phyloP scores from a whole-genome alignment of 2,888 invertebrate species.

The Lordiphosa andalusiaca region DNA sequence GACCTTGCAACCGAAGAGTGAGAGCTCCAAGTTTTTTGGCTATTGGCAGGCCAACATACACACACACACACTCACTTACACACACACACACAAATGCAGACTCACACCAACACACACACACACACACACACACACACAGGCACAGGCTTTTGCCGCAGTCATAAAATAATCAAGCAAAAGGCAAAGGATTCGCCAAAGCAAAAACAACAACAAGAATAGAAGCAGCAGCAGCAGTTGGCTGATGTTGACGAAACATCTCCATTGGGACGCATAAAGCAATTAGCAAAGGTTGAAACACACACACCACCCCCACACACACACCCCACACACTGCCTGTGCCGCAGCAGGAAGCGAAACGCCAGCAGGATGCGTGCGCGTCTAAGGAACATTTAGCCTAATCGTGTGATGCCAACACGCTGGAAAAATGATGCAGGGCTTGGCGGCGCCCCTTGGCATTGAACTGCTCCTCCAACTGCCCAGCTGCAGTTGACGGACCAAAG shows the following conservation, averaged over 20 bases:
- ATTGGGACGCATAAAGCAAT: conserved; percentile 69
- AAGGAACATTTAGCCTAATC: conserved; percentile 60
- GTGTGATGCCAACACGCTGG: conserved; percentile 28
- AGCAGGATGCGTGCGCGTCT: conserved; percentile 34
- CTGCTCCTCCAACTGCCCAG: conserved; percentile 20
- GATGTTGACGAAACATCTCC: conserved; percentile 73
- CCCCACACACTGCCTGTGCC: neutral
- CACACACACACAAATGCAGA: conserved; percentile 16
- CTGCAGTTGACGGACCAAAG: conserved; percentile 42
- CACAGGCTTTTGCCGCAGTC: conserved; percentile 66
- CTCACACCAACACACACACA: conserved; percentile 31
- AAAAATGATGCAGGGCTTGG: conserved; percentile 35
- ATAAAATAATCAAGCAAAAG: conserved; percentile 69
- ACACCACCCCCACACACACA: conserved; percentile 18
- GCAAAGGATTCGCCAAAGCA: conserved; percentile 20
- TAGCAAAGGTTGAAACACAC: conserved; percentile 58
- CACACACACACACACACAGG: conserved; percentile 38
- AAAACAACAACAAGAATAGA: conserved; percentile 1
- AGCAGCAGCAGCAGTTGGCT: conserved; percentile 28
- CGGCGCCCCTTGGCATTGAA: neutral
- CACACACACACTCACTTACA: conserved; percentile 20
- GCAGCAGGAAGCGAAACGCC: conserved; percentile 6
- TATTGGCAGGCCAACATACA: conserved; percentile 48
- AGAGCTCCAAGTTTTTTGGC: conserved; percentile 55
- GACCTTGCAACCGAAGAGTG: conserved; percentile 38